phyloP scores from a whole-genome alignment of 2,113 vertebrate species.

The Ibidorhyncha struthersii region DNA sequence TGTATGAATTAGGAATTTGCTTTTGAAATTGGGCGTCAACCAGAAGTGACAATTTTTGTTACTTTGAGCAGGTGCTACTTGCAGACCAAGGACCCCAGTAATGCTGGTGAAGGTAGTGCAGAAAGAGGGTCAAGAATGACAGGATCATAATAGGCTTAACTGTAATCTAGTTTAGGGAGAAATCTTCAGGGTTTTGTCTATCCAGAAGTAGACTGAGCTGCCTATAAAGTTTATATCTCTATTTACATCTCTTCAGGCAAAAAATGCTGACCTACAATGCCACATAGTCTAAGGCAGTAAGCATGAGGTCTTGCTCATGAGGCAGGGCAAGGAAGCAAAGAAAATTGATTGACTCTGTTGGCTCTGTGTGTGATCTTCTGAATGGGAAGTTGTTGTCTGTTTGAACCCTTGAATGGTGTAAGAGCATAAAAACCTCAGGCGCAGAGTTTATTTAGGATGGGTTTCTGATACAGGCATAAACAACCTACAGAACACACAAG shows the following conservation, averaged over 20 bases:
- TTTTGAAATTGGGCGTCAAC: neutral
- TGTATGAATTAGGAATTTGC: neutral
- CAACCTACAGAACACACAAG: neutral
- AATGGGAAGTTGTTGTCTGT: neutral
- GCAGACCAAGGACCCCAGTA: neutral
- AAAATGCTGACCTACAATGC: neutral
- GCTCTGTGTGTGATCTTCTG: neutral
- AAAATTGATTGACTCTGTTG: neutral
- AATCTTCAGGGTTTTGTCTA: neutral
- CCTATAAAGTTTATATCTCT: neutral
- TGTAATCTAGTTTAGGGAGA: neutral
- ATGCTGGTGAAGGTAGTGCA: neutral
- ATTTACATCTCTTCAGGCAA: neutral
- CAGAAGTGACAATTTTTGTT: neutral
- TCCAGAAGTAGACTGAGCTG: neutral
- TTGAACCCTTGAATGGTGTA: neutral
- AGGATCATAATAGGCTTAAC: neutral
- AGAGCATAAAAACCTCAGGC: neutral
- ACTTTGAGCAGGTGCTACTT: neutral
- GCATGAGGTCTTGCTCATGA: neutral
- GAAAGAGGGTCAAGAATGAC: neutral
- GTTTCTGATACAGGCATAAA: neutral
- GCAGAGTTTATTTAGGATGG: neutral
- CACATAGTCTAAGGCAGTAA: fast-evolving
- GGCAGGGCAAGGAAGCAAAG: neutral